Conservation (phyloP, 2,797 vertebrate species). For the Diceros bicornis region DNA sequence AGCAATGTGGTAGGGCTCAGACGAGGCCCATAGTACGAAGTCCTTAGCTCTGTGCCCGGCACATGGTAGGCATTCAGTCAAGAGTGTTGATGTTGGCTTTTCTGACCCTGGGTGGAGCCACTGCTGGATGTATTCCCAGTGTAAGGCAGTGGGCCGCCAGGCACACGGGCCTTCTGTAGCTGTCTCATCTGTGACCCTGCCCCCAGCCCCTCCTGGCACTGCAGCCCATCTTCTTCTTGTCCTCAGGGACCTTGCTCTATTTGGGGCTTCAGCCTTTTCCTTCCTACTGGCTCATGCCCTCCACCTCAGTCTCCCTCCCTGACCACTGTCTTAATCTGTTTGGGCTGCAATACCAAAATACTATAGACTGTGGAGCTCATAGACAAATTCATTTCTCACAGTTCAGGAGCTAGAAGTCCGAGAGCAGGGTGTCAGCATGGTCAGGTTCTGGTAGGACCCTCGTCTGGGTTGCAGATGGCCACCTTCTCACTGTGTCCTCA, state of each 20-base stretch:
- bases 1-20: rapidly evolving
- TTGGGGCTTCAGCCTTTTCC: neutral
- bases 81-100: neutral
- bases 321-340: too few species aligned
- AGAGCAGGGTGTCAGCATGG: neutral
- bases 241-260: neutral
- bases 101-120: too few species aligned
- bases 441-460: rapidly evolving
- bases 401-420: neutral
- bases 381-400: rapidly evolving
- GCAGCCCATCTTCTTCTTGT: neutral
- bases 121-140: rapidly evolving
- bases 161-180: too few species aligned
- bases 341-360: neutral
- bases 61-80: rapidly evolving
- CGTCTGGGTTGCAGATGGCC: neutral
- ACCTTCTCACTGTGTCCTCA: neutral
- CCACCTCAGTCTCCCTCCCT: neutral
- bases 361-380: too few species aligned
- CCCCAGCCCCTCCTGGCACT: too few species aligned
- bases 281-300: neutral
- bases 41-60: neutral
- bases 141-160: too few species aligned
- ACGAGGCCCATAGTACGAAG: rapidly evolving
- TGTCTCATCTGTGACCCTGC: neutral